Base-by-base conservation (phyloP, 2,797 vertebrate species). In the Ispidina picta region DNA sequence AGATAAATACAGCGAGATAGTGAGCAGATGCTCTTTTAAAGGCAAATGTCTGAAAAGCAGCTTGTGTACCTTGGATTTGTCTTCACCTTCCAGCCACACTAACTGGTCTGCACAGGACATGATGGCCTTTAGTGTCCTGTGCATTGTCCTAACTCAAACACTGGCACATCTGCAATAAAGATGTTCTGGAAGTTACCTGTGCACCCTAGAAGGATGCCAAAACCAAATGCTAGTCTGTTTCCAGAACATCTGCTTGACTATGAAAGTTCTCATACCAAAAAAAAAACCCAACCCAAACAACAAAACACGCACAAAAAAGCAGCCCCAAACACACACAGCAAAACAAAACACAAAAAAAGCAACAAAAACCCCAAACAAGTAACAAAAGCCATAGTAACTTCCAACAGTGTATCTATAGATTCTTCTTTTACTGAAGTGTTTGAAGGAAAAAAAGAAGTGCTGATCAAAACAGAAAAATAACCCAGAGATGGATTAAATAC, bases 381-480 rank as follows among this genome's bases (percentile, higher is more conserved):
- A 8, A 29, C 15, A 9, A 46, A 70, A 63, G 18, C 2, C 37
- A 68, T 19, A 60, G 29, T 33, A 81, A 28, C 28, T 35, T 25
- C 37, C 31, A 86, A 54, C 22, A 79, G 21, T 29, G 31, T 7
- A 16, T 6, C 59, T 5, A 44, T 0, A 62, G 35, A 63, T 54
- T 75, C 33, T 70, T 20, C 58, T 85, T 83, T 69, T 60, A 71
- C 12, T 70, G 19, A 59, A 62, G 28, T 18, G 5, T 19, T 78
- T 81, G 26, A 72, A 75, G 31, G 59, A 48, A 12, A 23, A 5
- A 10, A 19, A 25, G 22, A 49, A 49, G 8, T 25, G 15, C 85
- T 90, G 71, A 81, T 15, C 26, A 88, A 76, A 81, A 85, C 15
- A 55, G 59, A 54, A 91, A 77, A 96, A 83, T 28, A 90, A 83